A percentile compares a stretch with the other conserved stretches of the same genome.
These are phyloP conservation scores for Eremobia ochroleuca DNA, from an alignment of 2,888 invertebrate genomes.

Conservation along the genomic window DNA sequence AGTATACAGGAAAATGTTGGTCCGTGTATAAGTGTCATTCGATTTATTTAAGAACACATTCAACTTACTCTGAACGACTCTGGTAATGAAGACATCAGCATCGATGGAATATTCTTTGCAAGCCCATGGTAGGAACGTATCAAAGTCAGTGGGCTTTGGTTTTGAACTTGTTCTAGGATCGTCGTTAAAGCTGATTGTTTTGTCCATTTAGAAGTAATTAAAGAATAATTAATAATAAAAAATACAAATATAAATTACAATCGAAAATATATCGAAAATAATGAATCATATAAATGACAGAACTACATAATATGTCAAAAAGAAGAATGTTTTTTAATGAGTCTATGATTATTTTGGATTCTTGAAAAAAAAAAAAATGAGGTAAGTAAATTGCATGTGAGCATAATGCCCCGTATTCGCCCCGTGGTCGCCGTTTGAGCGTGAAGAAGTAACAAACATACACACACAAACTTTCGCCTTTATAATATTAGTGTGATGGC, in stretches of 20 bases:
- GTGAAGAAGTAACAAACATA: no score
- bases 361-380: not conserved
- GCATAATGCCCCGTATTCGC: not conserved
- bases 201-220: not conserved
- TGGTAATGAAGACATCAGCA: not conserved
- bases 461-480: no score
- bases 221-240: not conserved
- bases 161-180: not conserved
- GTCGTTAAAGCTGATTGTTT: fast-evolving
- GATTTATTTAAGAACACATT: not conserved
- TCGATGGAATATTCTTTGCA: not conserved
- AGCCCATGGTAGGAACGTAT: constrained; percentile 40
- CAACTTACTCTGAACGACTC: constrained; percentile 8
- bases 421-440: no score
- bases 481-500: no score
- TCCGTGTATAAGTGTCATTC: not conserved
- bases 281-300: not conserved
- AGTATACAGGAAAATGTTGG: not conserved
- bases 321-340: not conserved
- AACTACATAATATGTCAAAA: not conserved
- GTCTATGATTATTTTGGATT: not conserved
- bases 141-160: constrained; percentile 18
- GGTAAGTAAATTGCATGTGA: not conserved
- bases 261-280: not conserved
- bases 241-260: not conserved